A percentile compares a stretch with the other conserved stretches of the same genome.
Conservation (phyloP, 2,113 vertebrate species). For the Paraplagusia blochii region DNA sequence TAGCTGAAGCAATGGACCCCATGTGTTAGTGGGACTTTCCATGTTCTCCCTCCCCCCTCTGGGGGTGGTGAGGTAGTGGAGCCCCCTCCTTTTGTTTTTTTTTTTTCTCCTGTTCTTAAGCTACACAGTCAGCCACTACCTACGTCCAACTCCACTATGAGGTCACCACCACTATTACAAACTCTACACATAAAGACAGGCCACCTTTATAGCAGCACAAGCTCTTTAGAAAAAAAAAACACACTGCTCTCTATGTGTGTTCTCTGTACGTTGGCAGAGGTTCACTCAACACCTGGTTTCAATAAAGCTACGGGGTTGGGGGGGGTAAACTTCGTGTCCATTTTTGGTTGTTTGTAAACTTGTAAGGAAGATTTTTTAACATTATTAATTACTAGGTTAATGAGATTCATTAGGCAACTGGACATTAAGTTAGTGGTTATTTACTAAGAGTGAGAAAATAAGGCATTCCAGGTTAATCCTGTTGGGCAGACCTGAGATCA, state of each 20-base stretch:
- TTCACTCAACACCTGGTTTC: slow-evolving; percentile 69
- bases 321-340: slow-evolving; percentile 51
- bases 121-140: slow-evolving; percentile 31
- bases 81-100: slow-evolving; percentile 37
- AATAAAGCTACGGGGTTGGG: slow-evolving; percentile 59
- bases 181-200: slow-evolving; percentile 41
- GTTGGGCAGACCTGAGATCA: too few species aligned
- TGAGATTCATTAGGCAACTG: too few species aligned
- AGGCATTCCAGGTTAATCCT: too few species aligned
- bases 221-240: slow-evolving; percentile 46
- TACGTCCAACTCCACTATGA: slow-evolving; percentile 54
- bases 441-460: slow-evolving; percentile 27
- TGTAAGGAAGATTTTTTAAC: slow-evolving; percentile 23
- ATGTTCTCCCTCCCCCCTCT: slow-evolving; percentile 29
- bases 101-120: slow-evolving; percentile 38
- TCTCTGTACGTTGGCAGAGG: slow-evolving; percentile 38
- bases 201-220: slow-evolving; percentile 28
- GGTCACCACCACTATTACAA: slow-evolving; percentile 55
- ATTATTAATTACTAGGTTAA: too few species aligned
- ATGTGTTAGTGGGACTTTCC: slow-evolving; percentile 73
- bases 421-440: slow-evolving; percentile 20
- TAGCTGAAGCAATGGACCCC: slow-evolving; percentile 59
- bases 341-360: slow-evolving; percentile 55
- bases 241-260: slow-evolving; percentile 60
- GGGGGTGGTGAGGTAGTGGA: slow-evolving; percentile 38